phyloP scores from a whole-genome alignment of 2,888 invertebrate genomes.

The Clusia tigrina region DNA sequence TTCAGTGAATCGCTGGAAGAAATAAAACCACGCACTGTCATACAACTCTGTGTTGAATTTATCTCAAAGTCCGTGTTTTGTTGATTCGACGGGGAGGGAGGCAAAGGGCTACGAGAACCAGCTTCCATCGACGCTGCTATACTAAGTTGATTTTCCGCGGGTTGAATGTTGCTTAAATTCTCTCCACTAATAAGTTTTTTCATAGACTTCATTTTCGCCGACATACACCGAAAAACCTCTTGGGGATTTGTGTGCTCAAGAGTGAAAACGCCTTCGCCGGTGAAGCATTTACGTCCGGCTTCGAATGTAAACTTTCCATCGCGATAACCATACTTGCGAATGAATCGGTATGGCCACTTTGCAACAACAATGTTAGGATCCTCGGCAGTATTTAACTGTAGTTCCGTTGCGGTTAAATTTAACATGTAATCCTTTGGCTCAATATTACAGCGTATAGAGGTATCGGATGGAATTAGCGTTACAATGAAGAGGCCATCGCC shows the following conservation, averaged over 20 bases:
- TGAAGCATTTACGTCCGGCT: slow-evolving; percentile 85
- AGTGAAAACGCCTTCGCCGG: slow-evolving; percentile 84
- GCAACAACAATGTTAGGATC: slow-evolving; percentile 71
- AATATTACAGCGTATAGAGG: slow-evolving; percentile 78
- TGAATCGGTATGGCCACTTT: slow-evolving; percentile 86
- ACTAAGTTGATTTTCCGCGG: slow-evolving; percentile 78
- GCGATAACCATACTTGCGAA: slow-evolving; percentile 84
- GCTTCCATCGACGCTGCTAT: slow-evolving; percentile 81
- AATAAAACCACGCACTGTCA: slow-evolving; percentile 57
- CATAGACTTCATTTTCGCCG: slow-evolving; percentile 87
- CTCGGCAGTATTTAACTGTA: slow-evolving; percentile 74
- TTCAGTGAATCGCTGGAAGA: slow-evolving; percentile 61
- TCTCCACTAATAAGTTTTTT: slow-evolving; percentile 81
- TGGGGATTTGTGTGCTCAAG: slow-evolving; percentile 83
- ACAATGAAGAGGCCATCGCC: slow-evolving; percentile 84
- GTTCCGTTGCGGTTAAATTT: slow-evolving; percentile 76
- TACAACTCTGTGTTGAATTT: slow-evolving; percentile 59
- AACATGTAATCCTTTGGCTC: slow-evolving; percentile 77
- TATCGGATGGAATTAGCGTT: slow-evolving; percentile 79
- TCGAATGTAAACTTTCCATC: slow-evolving; percentile 88
- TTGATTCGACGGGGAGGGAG: slow-evolving; percentile 69
- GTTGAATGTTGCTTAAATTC: slow-evolving; percentile 71
- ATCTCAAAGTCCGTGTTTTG: slow-evolving; percentile 57
- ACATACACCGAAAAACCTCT: slow-evolving; percentile 82
- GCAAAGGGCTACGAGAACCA: slow-evolving; percentile 81